Evolutionary conservation across 2,888 invertebrate genomes (phyloP), one percentile per base, ranked within the genome.

Genomic region (Drosophila emarginata): DNA sequence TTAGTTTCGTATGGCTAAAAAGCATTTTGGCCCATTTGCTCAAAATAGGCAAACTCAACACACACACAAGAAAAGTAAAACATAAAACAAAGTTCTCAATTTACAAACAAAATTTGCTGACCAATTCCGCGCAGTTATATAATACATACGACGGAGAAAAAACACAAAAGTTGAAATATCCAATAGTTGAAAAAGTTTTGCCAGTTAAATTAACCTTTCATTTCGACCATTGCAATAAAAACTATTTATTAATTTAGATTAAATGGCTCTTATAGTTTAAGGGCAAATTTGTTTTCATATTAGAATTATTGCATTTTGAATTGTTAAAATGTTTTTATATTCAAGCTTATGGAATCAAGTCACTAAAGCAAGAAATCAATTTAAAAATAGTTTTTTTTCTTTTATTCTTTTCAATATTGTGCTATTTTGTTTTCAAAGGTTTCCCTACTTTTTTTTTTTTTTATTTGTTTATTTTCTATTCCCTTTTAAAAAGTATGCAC

Each of bases 1-100:
- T 83, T 81, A 83, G 78, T 86, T 82, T 77, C 53, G 66, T 9
- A 56, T 74, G 69, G 64, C 70, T 71, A 60, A 75, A 78, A 65
- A 53, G 56, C 65, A 60, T 51, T 64, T 72, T 60, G 61, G 50
- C 32, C 64, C 39, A 4, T 36, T 58, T 45, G 32, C 32, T 32
- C 32, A 9, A 39, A 18, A 14, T 36, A 32, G 32, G 11, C 32
- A 21, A 21, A 39, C n/a, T n/a, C n/a, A 15, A 37, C 61, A 51
- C 39, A 39, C 53, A 61, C 52, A 39, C 68, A 53, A 14, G 1
- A 6, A 37, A 14, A 50, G 7, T n/a, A 23, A 32, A n/a, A 36
- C 65, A 59, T 63, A 61, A 23, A 52, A 40, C 57, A 68, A 69
- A 52, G 23, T 63, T 52, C 56, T 62, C 74, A 74, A 72, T 73